Conservation (phyloP, 2,113 vertebrate genomes). For the Chlorodrepanis virens region DNA sequence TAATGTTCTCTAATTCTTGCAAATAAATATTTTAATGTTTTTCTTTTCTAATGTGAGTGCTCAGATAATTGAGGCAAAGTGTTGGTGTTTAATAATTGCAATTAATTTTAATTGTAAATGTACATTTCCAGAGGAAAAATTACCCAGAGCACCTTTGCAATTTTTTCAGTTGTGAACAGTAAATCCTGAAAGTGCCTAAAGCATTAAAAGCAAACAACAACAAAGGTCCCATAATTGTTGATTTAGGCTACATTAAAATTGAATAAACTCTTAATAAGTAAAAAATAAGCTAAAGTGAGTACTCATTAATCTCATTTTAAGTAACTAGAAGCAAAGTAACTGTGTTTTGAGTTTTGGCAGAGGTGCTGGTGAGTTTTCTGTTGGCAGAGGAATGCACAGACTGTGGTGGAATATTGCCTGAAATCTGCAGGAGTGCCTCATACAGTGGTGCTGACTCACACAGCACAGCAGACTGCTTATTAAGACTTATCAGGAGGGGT, state of each 20-base stretch:
- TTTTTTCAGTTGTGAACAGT: neutral
- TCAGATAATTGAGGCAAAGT: slow-evolving; percentile 11
- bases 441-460: neutral
- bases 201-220: slow-evolving; percentile 18
- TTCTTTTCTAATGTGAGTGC: neutral
- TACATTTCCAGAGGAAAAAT: slow-evolving; percentile 8
- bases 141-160: neutral
- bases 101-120: slow-evolving; percentile 57
- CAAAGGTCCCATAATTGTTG: slow-evolving; percentile 3
- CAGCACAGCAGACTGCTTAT: neutral
- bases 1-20: slow-evolving; percentile 36
- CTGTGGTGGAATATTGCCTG: neutral
- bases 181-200: slow-evolving; percentile 8
- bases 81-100: slow-evolving; percentile 45
- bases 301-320: slow-evolving; percentile 22
- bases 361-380: neutral
- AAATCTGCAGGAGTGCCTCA: neutral
- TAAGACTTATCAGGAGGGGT: neutral
- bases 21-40: slow-evolving; percentile 57
- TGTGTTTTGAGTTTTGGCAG: neutral
- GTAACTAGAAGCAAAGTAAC: neutral
- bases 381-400: neutral
- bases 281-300: slow-evolving; percentile 19
- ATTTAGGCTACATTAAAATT: slow-evolving; percentile 18
- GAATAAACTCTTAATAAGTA: slow-evolving; percentile 29